These are phyloP conservation scores for Trinorchestia longiramus DNA, from an alignment of 1,140 invertebrate species.

Conservation along the genomic window DNA sequence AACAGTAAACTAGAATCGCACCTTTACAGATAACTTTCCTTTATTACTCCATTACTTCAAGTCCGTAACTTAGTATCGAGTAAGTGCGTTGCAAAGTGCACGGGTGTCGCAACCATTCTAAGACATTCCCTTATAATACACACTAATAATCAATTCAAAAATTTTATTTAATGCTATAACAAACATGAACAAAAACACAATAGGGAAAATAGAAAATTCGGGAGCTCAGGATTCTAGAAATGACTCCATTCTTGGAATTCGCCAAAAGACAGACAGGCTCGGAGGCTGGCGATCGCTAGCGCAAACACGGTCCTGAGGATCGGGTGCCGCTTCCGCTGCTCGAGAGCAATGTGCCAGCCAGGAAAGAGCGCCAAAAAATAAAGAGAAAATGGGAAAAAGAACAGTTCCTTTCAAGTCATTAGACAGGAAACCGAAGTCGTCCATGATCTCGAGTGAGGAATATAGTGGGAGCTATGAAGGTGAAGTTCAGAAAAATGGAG, in stretches of 20 bases:
- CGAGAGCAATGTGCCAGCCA: not conserved
- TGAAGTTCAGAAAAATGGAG: not conserved
- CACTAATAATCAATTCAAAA: not conserved
- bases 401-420: slow-evolving; percentile 33
- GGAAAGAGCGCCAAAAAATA: not conserved
- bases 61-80: no score
- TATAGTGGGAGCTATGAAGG: not conserved
- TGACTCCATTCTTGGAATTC: slow-evolving; percentile 3
- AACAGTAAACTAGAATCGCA: no score
- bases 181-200: not conserved
- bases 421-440: slow-evolving; percentile 46
- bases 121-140: not conserved
- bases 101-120: no score
- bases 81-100: no score
- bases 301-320: slow-evolving; percentile 25
- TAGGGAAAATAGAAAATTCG: not conserved
- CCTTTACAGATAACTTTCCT: no score
- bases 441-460: slow-evolving; percentile 39
- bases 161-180: not conserved
- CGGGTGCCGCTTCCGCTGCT: slow-evolving; percentile 44
- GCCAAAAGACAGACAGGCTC: not conserved
- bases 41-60: no score
- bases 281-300: not conserved
- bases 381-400: not conserved
- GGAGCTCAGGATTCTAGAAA: not conserved